A percentile compares a stretch with the other conserved stretches of the same genome.
Conservation (phyloP, 2,113 vertebrate genomes). For the Rutilus rutilus region DNA sequence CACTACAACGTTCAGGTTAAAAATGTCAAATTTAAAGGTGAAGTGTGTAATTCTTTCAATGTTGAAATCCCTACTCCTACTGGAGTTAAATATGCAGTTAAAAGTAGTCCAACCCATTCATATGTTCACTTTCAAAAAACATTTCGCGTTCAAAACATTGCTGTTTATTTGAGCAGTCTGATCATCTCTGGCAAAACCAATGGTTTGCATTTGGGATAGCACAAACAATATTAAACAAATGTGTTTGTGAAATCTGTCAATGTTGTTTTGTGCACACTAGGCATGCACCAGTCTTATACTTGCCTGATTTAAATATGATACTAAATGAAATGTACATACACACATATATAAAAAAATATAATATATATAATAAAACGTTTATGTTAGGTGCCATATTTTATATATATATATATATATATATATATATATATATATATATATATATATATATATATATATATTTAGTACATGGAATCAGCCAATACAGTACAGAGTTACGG, state of each 20-base stretch:
- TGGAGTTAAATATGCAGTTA: not conserved
- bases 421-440: too few relatives aligned
- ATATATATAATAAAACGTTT: too few relatives aligned
- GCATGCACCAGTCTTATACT: too few relatives aligned
- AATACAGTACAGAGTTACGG: not conserved
- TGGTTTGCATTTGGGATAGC: not conserved
- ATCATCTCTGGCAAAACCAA: not conserved
- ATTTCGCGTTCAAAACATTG: not conserved
- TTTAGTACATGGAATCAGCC: not conserved
- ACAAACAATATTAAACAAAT: not conserved
- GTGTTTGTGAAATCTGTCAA: too few relatives aligned
- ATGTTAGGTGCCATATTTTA: too few relatives aligned
- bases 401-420: too few relatives aligned
- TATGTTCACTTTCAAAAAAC: not conserved
- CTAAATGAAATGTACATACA: too few relatives aligned
- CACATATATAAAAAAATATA: too few relatives aligned
- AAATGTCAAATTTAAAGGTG: constrained; percentile 2
- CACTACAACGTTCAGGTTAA: not conserved
- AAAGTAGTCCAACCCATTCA: not conserved
- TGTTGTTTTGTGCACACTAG: too few relatives aligned
- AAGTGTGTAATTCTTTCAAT: not conserved
- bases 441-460: too few relatives aligned
- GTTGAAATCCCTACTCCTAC: not conserved
- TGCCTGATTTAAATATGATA: too few relatives aligned
- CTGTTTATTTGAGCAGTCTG: not conserved